Evolutionary conservation across 2,113 vertebrate species (phyloP).

Genomic region (Dasyurus viverrinus): DNA sequence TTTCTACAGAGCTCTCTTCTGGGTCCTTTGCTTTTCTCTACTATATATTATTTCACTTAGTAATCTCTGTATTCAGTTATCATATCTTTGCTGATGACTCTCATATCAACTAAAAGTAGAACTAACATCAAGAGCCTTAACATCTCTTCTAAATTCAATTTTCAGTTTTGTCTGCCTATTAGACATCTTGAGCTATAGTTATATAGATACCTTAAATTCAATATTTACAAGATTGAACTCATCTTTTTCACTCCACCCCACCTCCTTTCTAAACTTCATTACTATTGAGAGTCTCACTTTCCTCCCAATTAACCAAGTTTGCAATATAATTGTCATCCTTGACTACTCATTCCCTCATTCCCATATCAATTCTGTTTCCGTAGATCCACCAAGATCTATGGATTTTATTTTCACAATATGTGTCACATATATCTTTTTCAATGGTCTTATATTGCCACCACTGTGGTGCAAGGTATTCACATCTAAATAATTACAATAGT

Average conservation of each 20-base stretch:
- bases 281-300: neutral
- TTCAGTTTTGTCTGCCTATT: neutral
- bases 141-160: neutral
- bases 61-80: neutral
- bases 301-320: neutral
- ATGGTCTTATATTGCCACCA: too few relatives aligned
- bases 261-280: neutral
- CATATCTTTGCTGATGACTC: neutral
- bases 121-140: too few relatives aligned
- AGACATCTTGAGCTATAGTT: neutral
- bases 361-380: neutral
- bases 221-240: neutral
- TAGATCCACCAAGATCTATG: too few relatives aligned
- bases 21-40: neutral
- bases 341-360: neutral
- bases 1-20: neutral
- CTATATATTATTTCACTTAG: neutral
- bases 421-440: neutral
- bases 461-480: neutral
- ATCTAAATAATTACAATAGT: neutral
- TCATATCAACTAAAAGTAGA: neutral
- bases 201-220: neutral
- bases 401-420: neutral
- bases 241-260: neutral
- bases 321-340: neutral